Conservation (phyloP, 2,113 vertebrate species). For the Semicossyphus pulcher region DNA sequence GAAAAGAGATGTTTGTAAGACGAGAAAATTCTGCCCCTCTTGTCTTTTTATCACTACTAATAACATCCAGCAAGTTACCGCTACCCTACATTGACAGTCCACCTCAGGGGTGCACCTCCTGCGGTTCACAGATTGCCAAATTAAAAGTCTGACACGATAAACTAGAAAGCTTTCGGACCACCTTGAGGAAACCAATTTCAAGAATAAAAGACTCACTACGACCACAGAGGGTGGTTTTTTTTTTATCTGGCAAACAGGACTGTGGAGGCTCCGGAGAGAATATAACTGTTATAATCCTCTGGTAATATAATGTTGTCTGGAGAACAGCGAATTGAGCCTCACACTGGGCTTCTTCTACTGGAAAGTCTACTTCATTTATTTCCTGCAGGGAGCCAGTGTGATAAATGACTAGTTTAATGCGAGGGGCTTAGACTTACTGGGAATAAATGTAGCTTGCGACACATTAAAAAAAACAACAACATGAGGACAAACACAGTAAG, state of each 20-base stretch:
- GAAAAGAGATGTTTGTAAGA: not conserved
- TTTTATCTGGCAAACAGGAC: not conserved
- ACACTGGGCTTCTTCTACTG: constrained; percentile 15
- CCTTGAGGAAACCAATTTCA: constrained; percentile 32
- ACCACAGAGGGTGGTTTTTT: constrained; percentile 42
- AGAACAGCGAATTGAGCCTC: constrained; percentile 5
- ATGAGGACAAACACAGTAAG: constrained; percentile 25
- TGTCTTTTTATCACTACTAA: not conserved
- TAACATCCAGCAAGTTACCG: too few species aligned
- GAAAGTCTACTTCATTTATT: constrained; percentile 21
- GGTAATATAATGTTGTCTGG: constrained; percentile 21
- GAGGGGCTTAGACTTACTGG: constrained; percentile 8
- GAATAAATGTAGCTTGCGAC: not conserved
- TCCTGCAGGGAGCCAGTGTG: constrained; percentile 32
- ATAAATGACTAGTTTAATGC: constrained; percentile 28
- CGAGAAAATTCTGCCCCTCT: not conserved
- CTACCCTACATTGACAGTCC: too few species aligned
- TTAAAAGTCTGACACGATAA: too few species aligned
- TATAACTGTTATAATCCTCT: constrained; percentile 34
- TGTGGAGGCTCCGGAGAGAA: constrained; percentile 5
- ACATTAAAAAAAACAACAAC: constrained; percentile 1
- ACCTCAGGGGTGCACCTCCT: not conserved
- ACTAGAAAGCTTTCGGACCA: too few species aligned
- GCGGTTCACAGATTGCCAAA: constrained; percentile 9
- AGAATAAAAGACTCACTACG: constrained; percentile 12